Base-by-base conservation (phyloP, 1,140 invertebrate species). In the Bombus affinis region DNA sequence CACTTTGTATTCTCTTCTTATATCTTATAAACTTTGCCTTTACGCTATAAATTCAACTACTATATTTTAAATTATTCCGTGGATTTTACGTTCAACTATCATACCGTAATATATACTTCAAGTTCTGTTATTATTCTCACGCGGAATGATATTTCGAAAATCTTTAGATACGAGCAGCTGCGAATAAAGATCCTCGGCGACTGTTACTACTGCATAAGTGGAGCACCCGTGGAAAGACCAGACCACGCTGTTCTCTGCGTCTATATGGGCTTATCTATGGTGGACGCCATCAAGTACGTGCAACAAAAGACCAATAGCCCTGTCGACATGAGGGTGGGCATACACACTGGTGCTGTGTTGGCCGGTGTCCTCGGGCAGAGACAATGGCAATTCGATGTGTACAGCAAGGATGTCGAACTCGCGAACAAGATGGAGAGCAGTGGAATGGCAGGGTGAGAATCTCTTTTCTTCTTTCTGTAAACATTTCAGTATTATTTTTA, bases 401-500 rank as follows among this genome's bases (percentile, higher is more conserved):
- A 99, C 94, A 98, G 98, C 83, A 98, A 99, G 92, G 99, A 99
- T 93, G 99, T 99, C 10, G 99, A 99, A 92, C 95, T 99, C 68
- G 99, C 99, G 18, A 99, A 99, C 94, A 99, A 99, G 95, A 99
- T 99, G 99, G 99, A 99, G 95, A 98, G 98, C 93, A 98, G 98
- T 85, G 99, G 99, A 62, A 97, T 98, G 94, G 98, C 99, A 6
- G 99, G 99, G 99, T 99, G 95, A 96, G 96, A 37, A 83, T 68
- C 25, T 8, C 9, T 15, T 6, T 25, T 77, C 22, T 39, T 15
- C 35, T 59, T 39, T 18, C 9, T 4, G 13, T 39, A 4, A 39
- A 59, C 25, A 6, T 59, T 32, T 3, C 12, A 13, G 5, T 1
- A 76, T 9, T 22, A 35, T 39, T 35, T 44, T 12, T 1, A 76